phyloP scores from a whole-genome alignment of 2,797 vertebrate species.

The Gila robusta region DNA sequence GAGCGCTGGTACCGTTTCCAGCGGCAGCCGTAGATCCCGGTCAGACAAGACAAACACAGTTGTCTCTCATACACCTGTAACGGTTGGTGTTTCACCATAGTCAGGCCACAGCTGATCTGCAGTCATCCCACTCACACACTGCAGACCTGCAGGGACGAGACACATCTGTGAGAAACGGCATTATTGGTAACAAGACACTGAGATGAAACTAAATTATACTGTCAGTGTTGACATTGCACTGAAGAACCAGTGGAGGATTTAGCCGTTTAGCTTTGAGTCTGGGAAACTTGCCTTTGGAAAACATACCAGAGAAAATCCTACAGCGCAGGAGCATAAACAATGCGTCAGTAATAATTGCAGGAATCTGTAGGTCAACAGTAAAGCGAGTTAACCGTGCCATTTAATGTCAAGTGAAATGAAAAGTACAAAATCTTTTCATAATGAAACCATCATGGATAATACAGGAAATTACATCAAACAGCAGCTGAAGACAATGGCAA shows the following conservation, averaged over 20 bases:
- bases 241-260: not conserved
- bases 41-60: slow-evolving; percentile 95
- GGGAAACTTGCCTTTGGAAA: slow-evolving; percentile 29
- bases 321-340: not conserved
- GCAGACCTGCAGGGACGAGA: slow-evolving; percentile 71
- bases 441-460: not conserved
- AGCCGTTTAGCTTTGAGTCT: slow-evolving; percentile 1
- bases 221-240: not conserved
- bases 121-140: slow-evolving; percentile 86
- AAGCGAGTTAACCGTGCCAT: not conserved
- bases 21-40: slow-evolving; percentile 97
- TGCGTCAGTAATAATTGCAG: slow-evolving; percentile 17
- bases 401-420: not conserved
- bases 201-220: slow-evolving; percentile 16
- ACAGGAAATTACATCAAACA: not conserved
- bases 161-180: not conserved
- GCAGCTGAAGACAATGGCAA: not conserved
- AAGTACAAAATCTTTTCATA: not conserved
- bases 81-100: slow-evolving; percentile 99
- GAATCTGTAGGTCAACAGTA: slow-evolving; percentile 17
- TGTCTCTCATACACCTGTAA: slow-evolving; percentile 99
- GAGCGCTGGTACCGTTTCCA: slow-evolving; percentile 99
- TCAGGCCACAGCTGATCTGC: slow-evolving; percentile 81
- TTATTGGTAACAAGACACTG: not conserved
- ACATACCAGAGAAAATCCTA: slow-evolving; percentile 30